phyloP scores from a whole-genome alignment of 2,113 vertebrate genomes.

The Osmerus mordax region DNA sequence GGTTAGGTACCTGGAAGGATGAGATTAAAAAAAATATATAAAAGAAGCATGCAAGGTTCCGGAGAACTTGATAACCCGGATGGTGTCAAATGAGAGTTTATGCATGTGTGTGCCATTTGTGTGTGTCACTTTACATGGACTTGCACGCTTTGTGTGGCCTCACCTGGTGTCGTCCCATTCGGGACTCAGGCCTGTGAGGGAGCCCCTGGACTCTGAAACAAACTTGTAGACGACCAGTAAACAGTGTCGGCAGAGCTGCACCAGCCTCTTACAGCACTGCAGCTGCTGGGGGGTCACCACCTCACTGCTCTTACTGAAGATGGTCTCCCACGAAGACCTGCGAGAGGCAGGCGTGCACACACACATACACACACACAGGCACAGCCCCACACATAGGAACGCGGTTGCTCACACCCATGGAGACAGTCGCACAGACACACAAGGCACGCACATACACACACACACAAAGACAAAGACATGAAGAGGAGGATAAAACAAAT shows the following conservation, averaged over 20 bases:
- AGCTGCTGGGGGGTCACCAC: conserved; percentile 83
- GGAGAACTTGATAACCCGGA: too few relatives aligned
- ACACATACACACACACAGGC: conserved; percentile 1
- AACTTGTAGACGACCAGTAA: conserved; percentile 95
- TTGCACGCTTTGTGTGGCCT: conserved; percentile 6
- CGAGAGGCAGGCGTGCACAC: not conserved
- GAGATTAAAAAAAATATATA: not conserved
- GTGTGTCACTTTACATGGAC: not conserved
- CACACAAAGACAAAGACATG: conserved; percentile 26
- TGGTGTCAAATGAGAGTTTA: too few relatives aligned
- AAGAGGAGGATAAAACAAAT: conserved; percentile 57
- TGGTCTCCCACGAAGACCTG: conserved; percentile 90
- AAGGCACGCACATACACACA: conserved; percentile 11
- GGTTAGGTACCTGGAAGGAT: conserved; percentile 38
- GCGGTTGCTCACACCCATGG: not conserved
- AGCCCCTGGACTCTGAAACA: conserved; percentile 82
- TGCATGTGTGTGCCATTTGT: not conserved
- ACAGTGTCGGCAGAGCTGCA: conserved; percentile 93
- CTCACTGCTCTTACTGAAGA: conserved; percentile 88
- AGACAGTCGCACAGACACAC: conserved; percentile 7
- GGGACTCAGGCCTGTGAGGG: conserved; percentile 77
- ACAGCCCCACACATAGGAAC: not conserved
- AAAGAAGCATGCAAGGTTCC: not conserved
- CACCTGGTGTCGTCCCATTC: conserved; percentile 94
- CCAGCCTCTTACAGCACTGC: conserved; percentile 91